phyloP scores from a whole-genome alignment of 2,797 vertebrate species.

The Propithecus deckenii region DNA sequence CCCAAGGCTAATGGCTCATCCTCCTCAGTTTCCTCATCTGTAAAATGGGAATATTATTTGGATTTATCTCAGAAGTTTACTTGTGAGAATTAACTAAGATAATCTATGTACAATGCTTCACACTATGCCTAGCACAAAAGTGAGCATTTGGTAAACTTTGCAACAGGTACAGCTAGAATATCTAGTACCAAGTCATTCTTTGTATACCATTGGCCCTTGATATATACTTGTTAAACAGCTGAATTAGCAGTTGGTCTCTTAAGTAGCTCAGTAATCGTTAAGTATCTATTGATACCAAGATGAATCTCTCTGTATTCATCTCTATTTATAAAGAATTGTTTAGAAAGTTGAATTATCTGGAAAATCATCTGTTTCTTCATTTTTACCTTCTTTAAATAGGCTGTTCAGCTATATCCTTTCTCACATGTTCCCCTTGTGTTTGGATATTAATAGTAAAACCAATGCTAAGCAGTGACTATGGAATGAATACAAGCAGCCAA shows the following conservation, averaged over 20 bases:
- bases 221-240: not conserved
- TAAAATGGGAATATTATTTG: not conserved
- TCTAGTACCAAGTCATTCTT: not conserved
- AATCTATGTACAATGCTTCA: not conserved
- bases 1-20: not conserved
- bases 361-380: not conserved
- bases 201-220: not conserved
- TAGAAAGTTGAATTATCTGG: not conserved
- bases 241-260: not conserved
- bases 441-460: conserved; percentile 38
- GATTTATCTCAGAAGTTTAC: not conserved
- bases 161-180: not conserved
- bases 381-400: conserved; percentile 31
- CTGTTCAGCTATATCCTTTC: not conserved
- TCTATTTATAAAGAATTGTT: not conserved
- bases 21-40: not conserved
- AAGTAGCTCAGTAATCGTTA: not conserved
- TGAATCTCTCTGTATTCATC: not conserved
- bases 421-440: not conserved
- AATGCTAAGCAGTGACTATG: not conserved
- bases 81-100: not conserved
- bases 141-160: not conserved
- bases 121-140: not conserved
- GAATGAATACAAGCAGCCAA: not conserved
- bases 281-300: not conserved